Evolutionary conservation across 2,888 invertebrate genomes (phyloP), one percentile per base, ranked within the genome.

Genomic region (Syrista parreyssii): DNA sequence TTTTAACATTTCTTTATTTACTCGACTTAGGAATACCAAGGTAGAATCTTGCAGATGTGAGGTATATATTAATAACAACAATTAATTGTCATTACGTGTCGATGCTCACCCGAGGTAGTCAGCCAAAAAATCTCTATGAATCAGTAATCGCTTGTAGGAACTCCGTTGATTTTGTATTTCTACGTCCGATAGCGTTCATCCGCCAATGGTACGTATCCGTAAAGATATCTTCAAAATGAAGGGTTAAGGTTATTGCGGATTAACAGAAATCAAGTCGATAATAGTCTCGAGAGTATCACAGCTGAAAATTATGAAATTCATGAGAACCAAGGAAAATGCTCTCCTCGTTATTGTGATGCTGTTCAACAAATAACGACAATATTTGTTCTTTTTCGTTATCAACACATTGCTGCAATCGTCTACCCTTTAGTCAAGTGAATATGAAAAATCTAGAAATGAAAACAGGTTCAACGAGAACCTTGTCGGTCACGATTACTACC

Each of bases 311-410:
- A 71, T 32, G 33, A 33, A 71, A 71, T 71, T 71, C 71, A 33
- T 55, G 68, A 75, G 77, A 77, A 74, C 77, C 82, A 78, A 82
- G 82, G 79, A 82, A 82, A 82, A 82, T 82, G 81, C 79, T 81
- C 79, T 82, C 78, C 79, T 73, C 79, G 79, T 78, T 31, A 76
- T 73, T 55, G 55, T 55, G 55, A 55, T 9, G 55, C 55, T 55
- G 9, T 55, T 55, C 55, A 23, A 55, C 55, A 9, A 6, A 23
- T 23, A 55, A 55, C 55, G 55, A 6, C 55, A 55, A 55, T 23
- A 23, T 55, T 23, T 55, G 23, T 2, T 55, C 55, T 55, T 23
- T 23, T 55, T 23, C 55, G 55, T 55, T 55, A 55, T 55, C 6
- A 6, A 40, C 6, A 15, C 40, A 40, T 40, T 40, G 15, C 40